Conservation (phyloP, 2,888 invertebrate genomes). For the Chrysolina oricalcia region DNA sequence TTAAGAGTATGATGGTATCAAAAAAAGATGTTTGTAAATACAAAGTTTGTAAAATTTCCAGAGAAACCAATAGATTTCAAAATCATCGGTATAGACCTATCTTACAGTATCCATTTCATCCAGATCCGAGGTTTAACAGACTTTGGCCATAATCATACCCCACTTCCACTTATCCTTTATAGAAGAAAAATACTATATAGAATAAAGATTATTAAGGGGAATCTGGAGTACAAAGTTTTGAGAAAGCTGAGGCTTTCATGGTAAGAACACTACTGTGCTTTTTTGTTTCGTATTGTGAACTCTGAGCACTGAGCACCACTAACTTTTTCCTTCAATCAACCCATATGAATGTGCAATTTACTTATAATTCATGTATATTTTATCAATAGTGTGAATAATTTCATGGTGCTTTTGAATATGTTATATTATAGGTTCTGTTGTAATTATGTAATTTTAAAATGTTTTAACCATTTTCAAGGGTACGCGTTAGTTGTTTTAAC, state of each 20-base stretch:
- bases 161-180: background rate
- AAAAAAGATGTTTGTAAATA: no score
- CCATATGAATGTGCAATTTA: slow-evolving; percentile 45
- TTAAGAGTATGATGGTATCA: no score
- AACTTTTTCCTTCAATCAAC: background rate
- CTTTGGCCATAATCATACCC: background rate
- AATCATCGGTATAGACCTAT: background rate
- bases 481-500: slow-evolving; percentile 11
- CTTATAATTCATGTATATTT: slow-evolving; percentile 36
- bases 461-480: slow-evolving; percentile 2
- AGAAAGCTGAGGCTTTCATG: background rate
- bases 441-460: slow-evolving; percentile 5
- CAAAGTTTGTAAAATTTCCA: no score
- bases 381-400: slow-evolving; percentile 47
- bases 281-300: background rate
- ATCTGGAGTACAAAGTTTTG: slow-evolving; percentile 8
- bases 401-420: slow-evolving; percentile 43
- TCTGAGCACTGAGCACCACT: background rate
- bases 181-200: background rate
- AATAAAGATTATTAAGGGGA: background rate
- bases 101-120: background rate
- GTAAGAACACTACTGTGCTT: background rate
- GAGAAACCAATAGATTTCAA: no score
- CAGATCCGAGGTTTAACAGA: background rate
- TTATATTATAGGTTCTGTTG: slow-evolving; percentile 27